Percentiles rank a stretch among this genome's conserved stretches.
These are phyloP conservation scores for Aphis craccivora DNA, from an alignment of 1,140 invertebrate genomes.

Conservation along the genomic window DNA sequence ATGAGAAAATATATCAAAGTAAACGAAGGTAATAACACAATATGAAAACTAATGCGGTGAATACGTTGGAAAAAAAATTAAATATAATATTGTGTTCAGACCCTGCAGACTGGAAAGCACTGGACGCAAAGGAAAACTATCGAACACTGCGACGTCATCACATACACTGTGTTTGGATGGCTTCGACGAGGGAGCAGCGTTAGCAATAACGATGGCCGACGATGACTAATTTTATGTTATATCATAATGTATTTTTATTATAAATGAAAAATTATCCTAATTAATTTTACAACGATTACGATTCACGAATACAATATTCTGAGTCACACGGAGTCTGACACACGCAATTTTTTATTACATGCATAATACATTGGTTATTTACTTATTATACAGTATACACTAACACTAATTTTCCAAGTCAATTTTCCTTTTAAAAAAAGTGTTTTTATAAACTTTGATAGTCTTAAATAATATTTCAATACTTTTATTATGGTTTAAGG, in stretches of 20 bases:
- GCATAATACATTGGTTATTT: not conserved
- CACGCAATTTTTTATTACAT: not conserved
- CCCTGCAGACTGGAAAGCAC: not conserved
- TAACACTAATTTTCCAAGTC: not conserved
- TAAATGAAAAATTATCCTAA: not conserved
- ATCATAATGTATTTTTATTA: not conserved
- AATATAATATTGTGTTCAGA: not conserved
- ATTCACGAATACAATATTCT: not conserved
- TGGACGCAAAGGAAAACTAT: not conserved
- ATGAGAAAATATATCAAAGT: constrained; percentile 3
- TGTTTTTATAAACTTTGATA: not conserved
- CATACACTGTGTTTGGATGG: not conserved
- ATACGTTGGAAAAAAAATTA: not conserved
- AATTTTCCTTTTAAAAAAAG: not conserved
- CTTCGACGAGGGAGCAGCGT: not conserved
- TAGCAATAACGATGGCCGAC: not conserved
- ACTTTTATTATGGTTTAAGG: too few species aligned
- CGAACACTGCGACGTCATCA: not conserved
- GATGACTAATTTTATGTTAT: not conserved
- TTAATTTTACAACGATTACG: not conserved
- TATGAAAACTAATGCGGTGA: not conserved
- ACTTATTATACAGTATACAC: not conserved
- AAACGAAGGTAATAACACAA: constrained; percentile 6
- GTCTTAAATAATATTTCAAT: not conserved
- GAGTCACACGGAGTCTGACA: not conserved